phyloP scores from a whole-genome alignment of 2,888 invertebrate species.

The Eucera pruinosa region DNA sequence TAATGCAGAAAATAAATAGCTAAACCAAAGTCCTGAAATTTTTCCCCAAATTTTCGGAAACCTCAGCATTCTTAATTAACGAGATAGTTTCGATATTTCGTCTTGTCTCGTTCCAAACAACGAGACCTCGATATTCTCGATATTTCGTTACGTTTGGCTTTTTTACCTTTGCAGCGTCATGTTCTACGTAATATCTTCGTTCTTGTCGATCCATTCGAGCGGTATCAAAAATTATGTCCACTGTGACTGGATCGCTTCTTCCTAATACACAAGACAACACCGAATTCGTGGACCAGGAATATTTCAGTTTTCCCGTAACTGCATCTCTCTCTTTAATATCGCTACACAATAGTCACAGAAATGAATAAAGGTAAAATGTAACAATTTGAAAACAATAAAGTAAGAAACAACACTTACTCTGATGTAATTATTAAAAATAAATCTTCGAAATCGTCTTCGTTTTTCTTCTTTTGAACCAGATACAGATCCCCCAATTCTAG shows the following conservation, averaged over 20 bases:
- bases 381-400: no score
- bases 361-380: no score
- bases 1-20: no score
- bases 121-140: no score
- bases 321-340: slow-evolving; percentile 86
- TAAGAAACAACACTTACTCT: slow-evolving; percentile 73
- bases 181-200: slow-evolving; percentile 86
- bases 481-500: slow-evolving; percentile 80
- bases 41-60: no score
- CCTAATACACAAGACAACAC: slow-evolving; percentile 81
- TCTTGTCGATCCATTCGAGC: slow-evolving; percentile 86
- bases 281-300: slow-evolving; percentile 81
- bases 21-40: no score
- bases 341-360: no score
- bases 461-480: slow-evolving; percentile 83
- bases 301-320: slow-evolving; percentile 81
- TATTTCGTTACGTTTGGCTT: no score
- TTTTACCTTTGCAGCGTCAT: slow-evolving; percentile 86
- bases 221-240: slow-evolving; percentile 88
- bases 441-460: slow-evolving; percentile 80
- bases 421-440: slow-evolving; percentile 85
- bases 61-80: no score
- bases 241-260: slow-evolving; percentile 83
- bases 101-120: no score
- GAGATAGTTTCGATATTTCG: no score